These are phyloP conservation scores for Agrypnia vestita DNA, from an alignment of 1,140 invertebrate species.

Conservation along the genomic window DNA sequence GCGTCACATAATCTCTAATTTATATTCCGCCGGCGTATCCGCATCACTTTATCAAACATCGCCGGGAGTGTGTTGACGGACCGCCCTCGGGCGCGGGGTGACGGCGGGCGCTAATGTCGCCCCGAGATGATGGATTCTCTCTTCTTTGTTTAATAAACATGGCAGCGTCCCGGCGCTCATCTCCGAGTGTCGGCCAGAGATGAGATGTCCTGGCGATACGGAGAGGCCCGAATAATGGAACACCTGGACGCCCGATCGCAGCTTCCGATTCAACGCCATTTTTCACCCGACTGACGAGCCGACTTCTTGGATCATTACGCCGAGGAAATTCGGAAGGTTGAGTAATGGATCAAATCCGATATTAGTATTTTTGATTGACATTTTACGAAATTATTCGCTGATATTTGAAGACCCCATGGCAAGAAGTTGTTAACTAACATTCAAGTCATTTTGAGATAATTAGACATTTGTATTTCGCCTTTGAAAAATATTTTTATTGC, in stretches of 20 bases:
- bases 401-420: too few species aligned
- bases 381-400: too few species aligned
- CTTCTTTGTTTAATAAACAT: constrained; percentile 62
- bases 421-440: too few species aligned
- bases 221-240: not conserved
- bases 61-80: constrained; percentile 58
- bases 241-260: constrained; percentile 10
- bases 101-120: constrained; percentile 51
- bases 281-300: not conserved
- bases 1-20: constrained; percentile 62
- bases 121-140: constrained; percentile 59
- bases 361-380: not conserved
- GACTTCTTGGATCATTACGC: too few species aligned
- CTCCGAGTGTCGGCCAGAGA: constrained; percentile 38
- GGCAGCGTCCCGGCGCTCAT: constrained; percentile 34
- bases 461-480: too few species aligned
- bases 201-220: constrained; percentile 17
- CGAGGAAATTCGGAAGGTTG: too few species aligned
- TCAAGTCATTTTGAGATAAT: too few species aligned
- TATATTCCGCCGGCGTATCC: constrained; percentile 60
- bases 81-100: constrained; percentile 17
- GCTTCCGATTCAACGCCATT: not conserved
- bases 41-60: constrained; percentile 61
- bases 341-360: not conserved
- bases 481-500: too few species aligned